Base-by-base conservation (phyloP, 2,888 invertebrate genomes). In the Platycheirus rosarum region DNA sequence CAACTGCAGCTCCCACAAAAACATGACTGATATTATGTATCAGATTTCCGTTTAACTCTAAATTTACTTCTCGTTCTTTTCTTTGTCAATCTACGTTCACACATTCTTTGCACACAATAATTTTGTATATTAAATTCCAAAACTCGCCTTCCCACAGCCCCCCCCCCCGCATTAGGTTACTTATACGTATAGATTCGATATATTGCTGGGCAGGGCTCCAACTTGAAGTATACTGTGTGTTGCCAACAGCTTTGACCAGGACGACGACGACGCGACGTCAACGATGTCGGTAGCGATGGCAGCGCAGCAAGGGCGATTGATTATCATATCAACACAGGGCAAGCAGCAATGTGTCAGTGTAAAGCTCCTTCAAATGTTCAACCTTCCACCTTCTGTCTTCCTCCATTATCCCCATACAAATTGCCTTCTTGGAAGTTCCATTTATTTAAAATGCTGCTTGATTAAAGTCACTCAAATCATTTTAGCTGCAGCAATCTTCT, bases 1-100 rank as follows among this genome's bases (percentile, higher is more conserved):
- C 49, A 2, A 20, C 55, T 18, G 29, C 44, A 29, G 2, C 32
- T 23, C 48, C 23, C 13, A 18, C 35, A 42, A 42, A 40, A 40
- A 44, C 7, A 40, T 66, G 53, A 14, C 74, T 79, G 75, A 69
- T 63, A 65, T 80, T 80, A 80, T 80, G 76, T 80, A 80, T 80
- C 80, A 80, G 76, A 80, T 80, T 76, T 80, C 76, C 80, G 76
- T 80, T 80, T 71, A 76, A 76, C 76, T 80, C 75, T 60, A 69
- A 80, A 80, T 80, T 75, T 69, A 80, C 65, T 80, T 62, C 70
- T 80, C 76, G 65, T 76, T 80, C 80, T 76, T 76, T 80, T 66
- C 76, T 70, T 80, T 80, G 76, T 80, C 80, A 76, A 80, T 76
- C 70, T 66, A 76, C 76, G 65, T 76, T 23, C 65, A 53, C 46